Percentiles rank a stretch among this genome's conserved stretches.
Conservation (phyloP, 2,113 vertebrate species). For the Microcebus murinus region DNA sequence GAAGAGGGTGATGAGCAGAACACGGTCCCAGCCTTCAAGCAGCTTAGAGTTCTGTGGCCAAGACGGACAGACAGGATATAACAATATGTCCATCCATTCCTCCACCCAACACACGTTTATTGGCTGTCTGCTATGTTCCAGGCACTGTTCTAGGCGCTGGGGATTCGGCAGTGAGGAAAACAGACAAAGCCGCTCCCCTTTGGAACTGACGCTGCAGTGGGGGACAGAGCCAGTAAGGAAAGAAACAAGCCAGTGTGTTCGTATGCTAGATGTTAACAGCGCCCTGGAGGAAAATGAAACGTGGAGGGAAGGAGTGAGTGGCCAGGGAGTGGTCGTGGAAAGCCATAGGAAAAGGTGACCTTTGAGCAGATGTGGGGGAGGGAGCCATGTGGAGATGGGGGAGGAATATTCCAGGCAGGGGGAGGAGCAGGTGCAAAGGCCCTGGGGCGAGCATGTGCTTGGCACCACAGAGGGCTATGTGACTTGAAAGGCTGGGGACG, state of each 20-base stretch:
- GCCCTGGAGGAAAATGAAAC: neutral
- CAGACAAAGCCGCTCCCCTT: accelerated
- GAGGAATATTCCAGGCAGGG: neutral
- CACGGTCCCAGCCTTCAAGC: neutral
- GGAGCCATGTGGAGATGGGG: neutral
- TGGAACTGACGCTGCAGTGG: neutral
- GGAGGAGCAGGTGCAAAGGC: neutral
- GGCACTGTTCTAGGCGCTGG: neutral
- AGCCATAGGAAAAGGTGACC: neutral
- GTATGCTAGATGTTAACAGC: neutral
- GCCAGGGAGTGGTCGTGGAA: neutral
- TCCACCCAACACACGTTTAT: neutral
- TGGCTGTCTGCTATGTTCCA: neutral
- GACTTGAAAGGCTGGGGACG: accelerated
- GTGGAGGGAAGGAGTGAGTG: neutral
- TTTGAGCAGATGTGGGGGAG: neutral
- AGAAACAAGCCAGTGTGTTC: neutral
- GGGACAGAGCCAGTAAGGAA: neutral
- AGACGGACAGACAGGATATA: neutral
- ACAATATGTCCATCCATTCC: neutral
- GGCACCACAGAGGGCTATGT: neutral
- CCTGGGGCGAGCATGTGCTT: neutral
- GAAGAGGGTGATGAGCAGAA: neutral
- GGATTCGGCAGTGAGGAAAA: neutral
- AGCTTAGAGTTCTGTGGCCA: neutral